Evolutionary conservation across 1,140 invertebrate species (phyloP), one percentile per base, ranked within the genome.

Genomic region (Heliconius melpomene): DNA sequence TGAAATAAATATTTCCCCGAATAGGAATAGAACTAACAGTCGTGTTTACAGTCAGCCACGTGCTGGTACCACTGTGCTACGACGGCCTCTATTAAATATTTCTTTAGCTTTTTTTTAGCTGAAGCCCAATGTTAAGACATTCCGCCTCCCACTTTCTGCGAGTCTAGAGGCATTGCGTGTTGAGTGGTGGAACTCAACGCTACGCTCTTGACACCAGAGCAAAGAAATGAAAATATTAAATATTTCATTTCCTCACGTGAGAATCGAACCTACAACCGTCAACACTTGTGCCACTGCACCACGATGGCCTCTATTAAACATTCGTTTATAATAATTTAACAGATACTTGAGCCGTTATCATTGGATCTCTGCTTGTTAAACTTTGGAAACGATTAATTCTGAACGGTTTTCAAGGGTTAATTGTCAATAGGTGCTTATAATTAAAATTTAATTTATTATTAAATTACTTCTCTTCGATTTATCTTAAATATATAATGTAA

Each of bases 321-420:
- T 86, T 89, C 87, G 87, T 81, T 84, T 84, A 79, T 87, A 84
- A 87, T 84, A 82, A 87, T 85, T 87, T 84, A 81, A 85, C 82
- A 83, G 80, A 87, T 82, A 84, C 74, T 79, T 81, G 79, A 78
- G 74, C 76, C 81, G 84, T 85, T 87, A 87, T 86, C 85, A 79
- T 84, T 85, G 74, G 75, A 80, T 75, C 54, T 29, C 36, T 74
- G 78, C 77, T 72, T 71, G 76, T 73, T 79, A 70, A 79, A 79
- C 72, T 83, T 82, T 77, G 40, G 73, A 74, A 54, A 60, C 72
- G 76, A 82, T 78, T 82, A 79, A 81, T 78, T 82, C 32, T 20
- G 36, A 72, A 72, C 36, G 32, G 18, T 76, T 57, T 74, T 74
- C 54, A 40, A 79, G 52, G 23, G 72, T 72, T 66, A 77, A 52